Evolutionary conservation across 2,888 invertebrate genomes (phyloP).

Genomic region (Chironomus tentans): DNA sequence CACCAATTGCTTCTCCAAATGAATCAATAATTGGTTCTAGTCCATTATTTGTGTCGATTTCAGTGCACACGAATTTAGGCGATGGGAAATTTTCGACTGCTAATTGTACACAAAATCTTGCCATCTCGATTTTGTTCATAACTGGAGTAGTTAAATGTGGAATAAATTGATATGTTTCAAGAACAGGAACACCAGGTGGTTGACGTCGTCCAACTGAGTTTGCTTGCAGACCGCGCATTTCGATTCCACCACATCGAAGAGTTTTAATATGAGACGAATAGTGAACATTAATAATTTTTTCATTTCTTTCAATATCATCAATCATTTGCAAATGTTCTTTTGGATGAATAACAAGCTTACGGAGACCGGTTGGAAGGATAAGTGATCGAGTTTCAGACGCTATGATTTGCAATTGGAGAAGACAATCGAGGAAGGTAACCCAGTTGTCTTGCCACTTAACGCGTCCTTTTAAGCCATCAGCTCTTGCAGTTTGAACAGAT

Average conservation of each 20-base stretch:
- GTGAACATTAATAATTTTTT: slow-evolving; percentile 36
- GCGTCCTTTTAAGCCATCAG: slow-evolving; percentile 38
- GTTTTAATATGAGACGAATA: slow-evolving; percentile 34
- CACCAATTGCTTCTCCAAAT: slow-evolving; percentile 52
- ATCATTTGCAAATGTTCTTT: slow-evolving; percentile 49
- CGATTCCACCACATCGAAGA: slow-evolving; percentile 62
- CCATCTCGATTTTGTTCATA: slow-evolving; percentile 42
- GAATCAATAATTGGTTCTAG: slow-evolving; percentile 46
- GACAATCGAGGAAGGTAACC: slow-evolving; percentile 80
- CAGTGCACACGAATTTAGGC: slow-evolving; percentile 52
- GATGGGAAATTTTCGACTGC: slow-evolving; percentile 60
- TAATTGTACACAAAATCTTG: slow-evolving; percentile 57
- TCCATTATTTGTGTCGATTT: slow-evolving; percentile 47
- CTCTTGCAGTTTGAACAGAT: slow-evolving; percentile 35
- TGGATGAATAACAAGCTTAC: slow-evolving; percentile 59
- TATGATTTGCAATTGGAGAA: slow-evolving; percentile 74
- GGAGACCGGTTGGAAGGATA: slow-evolving; percentile 65
- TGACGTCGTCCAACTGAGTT: slow-evolving; percentile 61
- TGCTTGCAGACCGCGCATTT: slow-evolving; percentile 65
- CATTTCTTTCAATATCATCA: slow-evolving; percentile 34
- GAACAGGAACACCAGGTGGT: slow-evolving; percentile 59
- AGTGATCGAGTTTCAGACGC: slow-evolving; percentile 59
- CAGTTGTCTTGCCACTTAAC: slow-evolving; percentile 70
- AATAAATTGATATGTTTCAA: slow-evolving; percentile 67
- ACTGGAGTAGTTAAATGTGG: slow-evolving; percentile 46